Evolutionary conservation across 2,797 vertebrate genomes (phyloP).

Genomic region (Poecile montanus): DNA sequence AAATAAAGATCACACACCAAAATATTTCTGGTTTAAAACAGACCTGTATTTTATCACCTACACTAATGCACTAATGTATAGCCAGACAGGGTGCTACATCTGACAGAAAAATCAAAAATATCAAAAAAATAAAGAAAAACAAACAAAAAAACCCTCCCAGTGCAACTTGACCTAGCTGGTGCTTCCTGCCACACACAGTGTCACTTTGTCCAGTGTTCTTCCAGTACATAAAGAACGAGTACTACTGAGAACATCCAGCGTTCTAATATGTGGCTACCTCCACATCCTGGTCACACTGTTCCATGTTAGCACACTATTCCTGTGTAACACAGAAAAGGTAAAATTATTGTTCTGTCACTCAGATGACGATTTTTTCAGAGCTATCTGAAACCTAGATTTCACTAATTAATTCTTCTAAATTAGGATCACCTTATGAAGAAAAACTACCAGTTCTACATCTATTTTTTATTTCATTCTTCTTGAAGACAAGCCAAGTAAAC

Average conservation of each 20-base stretch:
- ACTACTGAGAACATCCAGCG: not conserved
- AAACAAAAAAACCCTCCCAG: fast-evolving
- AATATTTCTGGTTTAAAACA: not conserved
- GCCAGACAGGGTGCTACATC: not conserved
- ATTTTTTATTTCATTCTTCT: not conserved
- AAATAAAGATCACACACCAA: not conserved
- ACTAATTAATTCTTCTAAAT: not conserved
- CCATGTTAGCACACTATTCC: not conserved
- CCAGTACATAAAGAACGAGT: not conserved
- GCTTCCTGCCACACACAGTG: not conserved
- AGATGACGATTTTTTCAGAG: not conserved
- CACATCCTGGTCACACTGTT: not conserved
- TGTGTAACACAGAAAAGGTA: not conserved
- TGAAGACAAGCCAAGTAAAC: not conserved
- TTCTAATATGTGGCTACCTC: not conserved
- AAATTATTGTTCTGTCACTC: not conserved
- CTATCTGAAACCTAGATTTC: not conserved
- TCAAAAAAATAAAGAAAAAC: not conserved
- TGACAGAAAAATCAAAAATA: not conserved
- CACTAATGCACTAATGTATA: not conserved
- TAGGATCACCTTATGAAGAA: not conserved
- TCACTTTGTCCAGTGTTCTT: not conserved
- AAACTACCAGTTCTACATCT: not conserved
- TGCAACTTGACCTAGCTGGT: not conserved
- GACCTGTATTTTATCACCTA: not conserved